Conservation (phyloP, 2,888 invertebrate genomes). For the Cephalotes varians region DNA sequence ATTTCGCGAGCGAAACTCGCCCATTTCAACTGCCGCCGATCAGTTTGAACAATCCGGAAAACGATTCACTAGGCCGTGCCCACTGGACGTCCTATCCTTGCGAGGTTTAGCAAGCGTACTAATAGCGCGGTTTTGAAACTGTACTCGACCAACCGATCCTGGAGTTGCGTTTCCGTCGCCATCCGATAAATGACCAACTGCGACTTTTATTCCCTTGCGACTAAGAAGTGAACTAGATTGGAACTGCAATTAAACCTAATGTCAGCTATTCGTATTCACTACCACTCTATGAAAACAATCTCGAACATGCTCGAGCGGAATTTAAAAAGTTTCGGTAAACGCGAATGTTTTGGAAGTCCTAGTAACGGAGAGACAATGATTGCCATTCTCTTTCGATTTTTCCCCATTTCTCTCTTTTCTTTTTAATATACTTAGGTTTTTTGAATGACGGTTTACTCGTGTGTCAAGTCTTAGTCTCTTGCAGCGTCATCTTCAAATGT, state of each 20-base stretch:
- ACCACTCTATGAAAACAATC: constrained; percentile 70
- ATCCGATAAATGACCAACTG: constrained; percentile 46
- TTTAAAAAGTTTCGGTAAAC: constrained; percentile 69
- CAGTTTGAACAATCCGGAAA: constrained; percentile 61
- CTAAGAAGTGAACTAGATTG: constrained; percentile 67
- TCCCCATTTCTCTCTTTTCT: neutral
- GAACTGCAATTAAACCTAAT: constrained; percentile 68
- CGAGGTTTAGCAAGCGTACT: constrained; percentile 69
- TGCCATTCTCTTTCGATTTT: constrained; percentile 16
- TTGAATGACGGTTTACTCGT: constrained; percentile 3
- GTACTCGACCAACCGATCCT: constrained; percentile 61
- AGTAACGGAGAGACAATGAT: constrained; percentile 71
- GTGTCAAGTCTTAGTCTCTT: neutral
- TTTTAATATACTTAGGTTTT: neutral
- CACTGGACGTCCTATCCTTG: constrained; percentile 49
- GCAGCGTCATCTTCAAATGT: neutral
- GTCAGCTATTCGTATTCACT: constrained; percentile 59
- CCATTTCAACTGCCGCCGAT: constrained; percentile 45
- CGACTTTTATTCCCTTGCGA: constrained; percentile 51
- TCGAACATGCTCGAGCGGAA: constrained; percentile 69
- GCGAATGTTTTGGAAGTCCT: constrained; percentile 78
- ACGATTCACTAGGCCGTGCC: constrained; percentile 73
- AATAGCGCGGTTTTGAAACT: constrained; percentile 66
- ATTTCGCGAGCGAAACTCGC: constrained; percentile 62
- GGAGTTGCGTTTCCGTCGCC: neutral